A percentile compares a stretch with the other conserved stretches of the same genome.
Conservation (phyloP, 2,888 invertebrate species). For the Caenorhabditis imperialis region DNA sequence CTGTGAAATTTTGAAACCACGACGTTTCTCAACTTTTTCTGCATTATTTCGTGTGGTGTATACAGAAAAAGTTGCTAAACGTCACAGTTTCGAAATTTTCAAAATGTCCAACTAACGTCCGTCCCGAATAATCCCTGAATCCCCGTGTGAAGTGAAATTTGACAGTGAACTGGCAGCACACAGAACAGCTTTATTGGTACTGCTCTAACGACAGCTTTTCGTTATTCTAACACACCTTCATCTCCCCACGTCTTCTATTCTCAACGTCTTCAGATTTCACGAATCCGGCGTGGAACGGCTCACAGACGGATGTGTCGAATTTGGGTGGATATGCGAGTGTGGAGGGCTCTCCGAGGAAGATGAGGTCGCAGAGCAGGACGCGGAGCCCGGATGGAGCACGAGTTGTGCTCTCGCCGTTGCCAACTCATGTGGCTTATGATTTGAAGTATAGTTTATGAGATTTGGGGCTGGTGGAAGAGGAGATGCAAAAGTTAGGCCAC, state of each 20-base stretch:
- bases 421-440: slow-evolving; percentile 80
- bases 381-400: slow-evolving; percentile 62
- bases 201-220: no score
- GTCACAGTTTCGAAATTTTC: no score
- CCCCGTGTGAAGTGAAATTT: slow-evolving; percentile 32
- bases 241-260: no score
- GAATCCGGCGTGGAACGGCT: slow-evolving; percentile 57
- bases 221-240: no score
- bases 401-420: slow-evolving; percentile 78
- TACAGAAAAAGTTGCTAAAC: no score
- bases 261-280: slow-evolving; percentile 56
- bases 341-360: slow-evolving; percentile 60
- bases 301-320: slow-evolving; percentile 45
- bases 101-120: slow-evolving; percentile 13
- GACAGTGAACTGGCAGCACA: slow-evolving; percentile 8
- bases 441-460: no score
- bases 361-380: slow-evolving; percentile 56
- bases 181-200: slow-evolving; percentile 34
- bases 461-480: no score
- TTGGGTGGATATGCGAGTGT: slow-evolving; percentile 59
- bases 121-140: slow-evolving; percentile 9
- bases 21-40: no score
- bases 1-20: no score
- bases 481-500: neutral
- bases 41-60: no score